Percentiles rank a stretch among this genome's conserved stretches.
Conservation (phyloP, 2,113 vertebrate species). For the Albula goreensis region DNA sequence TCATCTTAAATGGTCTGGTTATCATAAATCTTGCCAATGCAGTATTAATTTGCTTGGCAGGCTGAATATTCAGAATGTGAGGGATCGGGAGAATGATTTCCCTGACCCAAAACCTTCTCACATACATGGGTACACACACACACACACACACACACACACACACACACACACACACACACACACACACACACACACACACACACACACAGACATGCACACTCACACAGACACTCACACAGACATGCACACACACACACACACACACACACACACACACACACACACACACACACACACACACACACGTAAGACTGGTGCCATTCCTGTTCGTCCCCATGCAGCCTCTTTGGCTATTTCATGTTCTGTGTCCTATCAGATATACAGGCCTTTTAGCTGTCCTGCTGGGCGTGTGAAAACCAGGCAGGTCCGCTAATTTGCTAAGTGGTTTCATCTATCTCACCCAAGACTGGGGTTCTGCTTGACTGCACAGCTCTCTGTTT, state of each 20-base stretch:
- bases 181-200: no score
- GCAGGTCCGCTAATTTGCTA: constrained; percentile 54
- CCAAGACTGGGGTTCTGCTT: constrained; percentile 51
- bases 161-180: no score
- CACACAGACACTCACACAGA: no score
- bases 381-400: constrained; percentile 1
- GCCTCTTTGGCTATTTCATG: not conserved
- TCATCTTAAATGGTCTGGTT: not conserved
- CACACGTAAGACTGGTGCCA: not conserved
- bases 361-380: not conserved
- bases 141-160: no score
- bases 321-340: not conserved
- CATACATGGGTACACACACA: no score
- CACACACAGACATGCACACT: no score
- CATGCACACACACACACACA: not conserved
- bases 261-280: no score
- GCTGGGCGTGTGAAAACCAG: constrained; percentile 38
- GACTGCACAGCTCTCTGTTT: constrained; percentile 37
- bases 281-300: not conserved
- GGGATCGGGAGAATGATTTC: not conserved
- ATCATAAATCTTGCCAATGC: not conserved
- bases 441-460: constrained; percentile 54
- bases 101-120: not conserved
- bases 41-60: not conserved
- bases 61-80: not conserved